Percentiles rank a stretch among this genome's conserved stretches.
Evolutionary conservation across 2,888 invertebrate species (phyloP).

Genomic region (Crioceris asparagi): DNA sequence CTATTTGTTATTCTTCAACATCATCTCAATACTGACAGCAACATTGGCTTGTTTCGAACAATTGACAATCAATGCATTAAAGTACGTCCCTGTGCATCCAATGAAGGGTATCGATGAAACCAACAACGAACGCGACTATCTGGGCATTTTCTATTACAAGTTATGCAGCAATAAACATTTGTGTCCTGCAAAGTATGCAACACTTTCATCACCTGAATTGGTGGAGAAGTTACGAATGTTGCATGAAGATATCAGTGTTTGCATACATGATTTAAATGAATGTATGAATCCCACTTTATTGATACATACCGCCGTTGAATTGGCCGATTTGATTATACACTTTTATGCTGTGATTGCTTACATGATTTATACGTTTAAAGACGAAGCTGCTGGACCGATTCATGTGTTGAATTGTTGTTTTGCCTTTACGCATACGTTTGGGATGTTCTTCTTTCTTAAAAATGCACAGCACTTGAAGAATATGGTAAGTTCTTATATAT

Average conservation of each 20-base stretch:
- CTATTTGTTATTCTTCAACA: slow-evolving; percentile 26
- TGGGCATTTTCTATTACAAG: slow-evolving; percentile 28
- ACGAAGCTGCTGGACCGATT: slow-evolving; percentile 26
- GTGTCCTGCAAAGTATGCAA: slow-evolving; percentile 17
- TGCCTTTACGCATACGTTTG: slow-evolving; percentile 30
- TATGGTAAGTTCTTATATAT: slow-evolving; percentile 36
- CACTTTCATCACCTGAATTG: slow-evolving; percentile 23
- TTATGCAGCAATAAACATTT: slow-evolving; percentile 29
- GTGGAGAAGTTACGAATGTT: slow-evolving; percentile 33
- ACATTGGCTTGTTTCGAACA: slow-evolving; percentile 35
- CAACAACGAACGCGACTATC: slow-evolving; percentile 28
- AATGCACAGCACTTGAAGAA: slow-evolving; percentile 32
- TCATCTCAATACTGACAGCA: slow-evolving; percentile 24
- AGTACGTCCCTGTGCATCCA: slow-evolving; percentile 32
- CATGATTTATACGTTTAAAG: slow-evolving; percentile 29
- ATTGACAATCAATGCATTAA: slow-evolving; percentile 26
- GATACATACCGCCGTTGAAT: slow-evolving; percentile 30
- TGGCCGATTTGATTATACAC: slow-evolving; percentile 32
- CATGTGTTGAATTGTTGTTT: slow-evolving; percentile 33
- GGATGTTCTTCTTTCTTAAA: slow-evolving; percentile 32
- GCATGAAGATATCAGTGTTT: slow-evolving; percentile 33
- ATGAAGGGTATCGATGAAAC: slow-evolving; percentile 29
- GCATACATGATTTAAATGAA: slow-evolving; percentile 30
- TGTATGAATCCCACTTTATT: slow-evolving; percentile 34
- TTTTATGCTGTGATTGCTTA: slow-evolving; percentile 36